Base-by-base conservation (phyloP, 1,140 invertebrate species). In the Luehdorfia chinensis region DNA sequence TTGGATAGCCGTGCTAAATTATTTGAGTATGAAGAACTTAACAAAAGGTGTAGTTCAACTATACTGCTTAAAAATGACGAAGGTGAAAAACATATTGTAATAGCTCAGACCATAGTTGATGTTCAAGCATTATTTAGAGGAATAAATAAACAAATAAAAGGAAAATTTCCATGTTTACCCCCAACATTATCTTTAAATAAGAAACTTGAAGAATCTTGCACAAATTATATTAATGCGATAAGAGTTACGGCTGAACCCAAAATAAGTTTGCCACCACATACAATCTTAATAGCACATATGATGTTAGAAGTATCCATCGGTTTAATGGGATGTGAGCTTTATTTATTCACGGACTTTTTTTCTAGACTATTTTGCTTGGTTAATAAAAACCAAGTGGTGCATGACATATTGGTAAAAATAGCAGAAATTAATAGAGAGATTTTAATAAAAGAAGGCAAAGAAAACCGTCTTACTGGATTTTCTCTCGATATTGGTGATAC, bases 221-320 rank as follows among this genome's bases (percentile, higher is more conserved):
- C 70, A 3, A 79, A 81, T 36, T 75, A 81, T 37, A 65, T 78
- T 2, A 80, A 83, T 59, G 59, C 47, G 9, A 59, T 78, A 14
- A 53, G 65, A 52, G 15, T 11, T n/a, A 28, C 53, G 7, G 6
- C 55, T 0, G 52, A 57, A 16, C 62, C 69, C 15, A 48, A 66
- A n/a, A 32, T 65, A 25, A 15, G 62, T 5, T 55, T 81, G 33
- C 67, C 63, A 11, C 52, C 75, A 21, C 46, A 47, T 15, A 30
- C 67, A 12, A 55, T 85, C 15, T 55, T 83, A 48, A 23, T 69
- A 39, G 61, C 78, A 9, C 74, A 85, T 55, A 84, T 83, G 78
- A 70, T 66, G 6, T 54, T 85, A 46, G 61, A 74, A 31, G 55
- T 73, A 19, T 73, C 71, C 6, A 55, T 85, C n/a, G 78, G 78